A percentile compares a stretch with the other conserved stretches of the same genome.
Evolutionary conservation across 2,113 vertebrate genomes (phyloP).

Genomic region (Brienomyrus longianalis): DNA sequence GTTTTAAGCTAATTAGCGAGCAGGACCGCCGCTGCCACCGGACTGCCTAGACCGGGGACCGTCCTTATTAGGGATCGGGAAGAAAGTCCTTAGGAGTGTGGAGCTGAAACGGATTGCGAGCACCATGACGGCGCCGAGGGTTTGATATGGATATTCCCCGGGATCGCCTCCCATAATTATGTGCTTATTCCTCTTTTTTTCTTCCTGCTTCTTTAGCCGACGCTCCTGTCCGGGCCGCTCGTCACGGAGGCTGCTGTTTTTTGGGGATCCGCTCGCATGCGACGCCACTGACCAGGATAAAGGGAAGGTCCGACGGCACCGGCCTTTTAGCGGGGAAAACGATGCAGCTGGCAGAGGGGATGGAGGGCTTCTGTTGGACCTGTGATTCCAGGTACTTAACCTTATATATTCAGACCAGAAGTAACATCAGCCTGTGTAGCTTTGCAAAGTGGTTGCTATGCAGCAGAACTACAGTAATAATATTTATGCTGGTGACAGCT

Average conservation of each 20-base stretch:
- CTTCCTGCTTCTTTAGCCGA: slow-evolving; percentile 8
- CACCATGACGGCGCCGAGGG: slow-evolving; percentile 23
- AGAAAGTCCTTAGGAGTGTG: slow-evolving; percentile 15
- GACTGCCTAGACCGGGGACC: slow-evolving; percentile 7
- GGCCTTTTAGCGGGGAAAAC: not conserved
- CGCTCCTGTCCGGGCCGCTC: not conserved
- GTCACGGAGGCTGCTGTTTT: not conserved
- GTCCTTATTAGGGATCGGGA: slow-evolving; percentile 27
- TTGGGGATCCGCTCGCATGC: not conserved
- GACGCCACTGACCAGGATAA: not conserved
- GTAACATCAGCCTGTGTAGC: not conserved
- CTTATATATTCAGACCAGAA: not conserved
- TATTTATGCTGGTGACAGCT: not conserved
- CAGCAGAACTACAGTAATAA: not conserved
- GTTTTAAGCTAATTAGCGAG: slow-evolving; percentile 46
- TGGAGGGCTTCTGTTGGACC: not conserved
- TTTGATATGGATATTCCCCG: slow-evolving; percentile 37
- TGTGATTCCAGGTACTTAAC: not conserved
- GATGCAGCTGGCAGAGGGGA: not conserved
- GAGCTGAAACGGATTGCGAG: slow-evolving; percentile 20
- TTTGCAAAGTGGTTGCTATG: not conserved
- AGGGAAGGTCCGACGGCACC: not conserved
- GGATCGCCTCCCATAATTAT: slow-evolving; percentile 31
- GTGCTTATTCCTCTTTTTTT: slow-evolving; percentile 21
- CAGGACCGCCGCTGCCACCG: slow-evolving; percentile 14